A percentile compares a stretch with the other conserved stretches of the same genome.
Conservation (phyloP, 2,797 vertebrate species). For the Chelmon rostratus region DNA sequence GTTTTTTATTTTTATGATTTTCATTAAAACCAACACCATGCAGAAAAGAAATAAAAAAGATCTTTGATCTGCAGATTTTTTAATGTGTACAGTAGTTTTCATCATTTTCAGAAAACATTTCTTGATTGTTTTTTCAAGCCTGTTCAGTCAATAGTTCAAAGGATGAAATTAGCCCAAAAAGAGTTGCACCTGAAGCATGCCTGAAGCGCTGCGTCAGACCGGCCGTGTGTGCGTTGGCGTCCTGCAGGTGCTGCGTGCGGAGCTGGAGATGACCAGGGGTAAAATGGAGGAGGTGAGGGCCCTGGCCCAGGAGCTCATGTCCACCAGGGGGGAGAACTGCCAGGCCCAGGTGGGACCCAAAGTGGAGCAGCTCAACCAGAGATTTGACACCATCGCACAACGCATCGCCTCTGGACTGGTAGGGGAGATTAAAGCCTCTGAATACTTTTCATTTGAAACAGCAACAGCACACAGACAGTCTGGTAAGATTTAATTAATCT, state of each 20-base stretch:
- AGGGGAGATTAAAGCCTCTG: constrained; percentile 14
- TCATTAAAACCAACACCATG: not conserved
- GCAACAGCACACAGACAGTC: not conserved
- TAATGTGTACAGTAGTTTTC: too few species aligned
- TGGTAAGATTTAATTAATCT: not conserved
- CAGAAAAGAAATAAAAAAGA: too few species aligned
- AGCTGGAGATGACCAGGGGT: constrained; percentile 91
- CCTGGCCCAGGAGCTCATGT: constrained; percentile 92
- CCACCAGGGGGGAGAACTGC: constrained; percentile 93
- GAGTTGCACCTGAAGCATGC: too few species aligned
- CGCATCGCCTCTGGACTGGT: constrained; percentile 94
- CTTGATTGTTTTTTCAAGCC: too few species aligned
- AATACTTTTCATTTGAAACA: not conserved
- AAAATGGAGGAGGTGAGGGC: constrained; percentile 91
- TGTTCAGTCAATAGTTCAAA: too few species aligned
- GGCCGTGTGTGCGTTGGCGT: not conserved
- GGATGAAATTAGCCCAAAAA: too few species aligned
- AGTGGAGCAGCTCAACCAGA: constrained; percentile 91
- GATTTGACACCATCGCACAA: constrained; percentile 88
- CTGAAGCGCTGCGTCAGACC: not conserved
- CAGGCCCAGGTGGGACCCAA: constrained; percentile 92
- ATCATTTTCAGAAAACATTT: too few species aligned
- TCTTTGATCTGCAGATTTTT: too few species aligned
- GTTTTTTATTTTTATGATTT: not conserved
- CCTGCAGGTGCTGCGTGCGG: constrained; percentile 90